These are phyloP conservation scores for Hesperia comma DNA, from an alignment of 2,888 invertebrate genomes.

Conservation along the genomic window DNA sequence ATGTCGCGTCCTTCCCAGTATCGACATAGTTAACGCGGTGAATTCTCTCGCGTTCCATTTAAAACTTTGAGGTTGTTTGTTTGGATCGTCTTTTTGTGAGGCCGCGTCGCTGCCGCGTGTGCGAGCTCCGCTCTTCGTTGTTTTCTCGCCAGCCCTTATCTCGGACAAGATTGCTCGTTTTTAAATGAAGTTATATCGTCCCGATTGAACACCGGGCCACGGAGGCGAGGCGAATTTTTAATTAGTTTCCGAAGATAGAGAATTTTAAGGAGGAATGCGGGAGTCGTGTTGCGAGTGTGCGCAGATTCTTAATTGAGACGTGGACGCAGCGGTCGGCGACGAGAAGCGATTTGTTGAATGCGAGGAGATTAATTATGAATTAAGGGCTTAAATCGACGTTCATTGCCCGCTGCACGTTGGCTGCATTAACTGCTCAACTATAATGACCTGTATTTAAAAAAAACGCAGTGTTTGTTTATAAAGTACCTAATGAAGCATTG, in stretches of 20 bases:
- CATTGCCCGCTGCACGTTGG: conserved; percentile 51
- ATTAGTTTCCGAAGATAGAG: conserved; percentile 83
- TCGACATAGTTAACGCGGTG: conserved; percentile 82
- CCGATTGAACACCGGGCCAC: conserved; percentile 77
- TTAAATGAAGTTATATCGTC: conserved; percentile 84
- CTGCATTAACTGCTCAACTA: conserved; percentile 54
- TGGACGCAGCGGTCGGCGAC: conserved; percentile 61
- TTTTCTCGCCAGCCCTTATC: conserved; percentile 81
- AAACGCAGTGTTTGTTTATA: conserved; percentile 64
- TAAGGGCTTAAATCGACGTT: conserved; percentile 64
- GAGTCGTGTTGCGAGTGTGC: conserved; percentile 71
- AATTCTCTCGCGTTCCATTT: conserved; percentile 81
- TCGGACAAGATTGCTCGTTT: conserved; percentile 82
- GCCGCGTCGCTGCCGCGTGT: conserved; percentile 72
- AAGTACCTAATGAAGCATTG: conserved; percentile 64
- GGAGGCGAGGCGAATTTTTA: conserved; percentile 82
- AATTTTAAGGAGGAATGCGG: conserved; percentile 80
- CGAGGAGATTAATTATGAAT: conserved; percentile 72
- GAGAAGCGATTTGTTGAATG: conserved; percentile 72
- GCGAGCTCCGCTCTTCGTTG: conserved; percentile 79
- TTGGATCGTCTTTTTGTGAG: conserved; percentile 70
- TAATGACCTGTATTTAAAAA: conserved; percentile 71
- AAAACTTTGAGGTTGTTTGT: conserved; percentile 75
- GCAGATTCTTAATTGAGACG: conserved; percentile 80
- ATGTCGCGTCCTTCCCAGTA: conserved; percentile 82